A percentile compares a stretch with the other conserved stretches of the same genome.
Conservation (phyloP, 2,888 invertebrate species). For the Augiades crinisus region DNA sequence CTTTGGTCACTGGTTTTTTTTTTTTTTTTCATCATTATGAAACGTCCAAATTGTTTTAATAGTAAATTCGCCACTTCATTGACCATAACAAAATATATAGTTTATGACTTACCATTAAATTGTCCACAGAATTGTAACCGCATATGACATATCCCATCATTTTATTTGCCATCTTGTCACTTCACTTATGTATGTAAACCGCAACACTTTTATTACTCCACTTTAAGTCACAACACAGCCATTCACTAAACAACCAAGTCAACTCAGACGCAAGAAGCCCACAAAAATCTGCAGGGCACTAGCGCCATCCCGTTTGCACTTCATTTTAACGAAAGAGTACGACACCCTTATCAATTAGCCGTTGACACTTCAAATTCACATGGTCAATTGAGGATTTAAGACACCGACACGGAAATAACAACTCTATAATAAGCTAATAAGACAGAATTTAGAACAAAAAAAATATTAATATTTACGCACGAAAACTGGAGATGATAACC, state of each 20-base stretch:
- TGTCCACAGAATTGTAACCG: conserved; percentile 82
- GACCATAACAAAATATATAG: too few species aligned
- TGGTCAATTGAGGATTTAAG: background rate
- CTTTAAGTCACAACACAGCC: conserved; percentile 14
- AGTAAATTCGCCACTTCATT: too few species aligned
- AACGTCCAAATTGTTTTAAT: too few species aligned
- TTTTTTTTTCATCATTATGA: too few species aligned
- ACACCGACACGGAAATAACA: background rate
- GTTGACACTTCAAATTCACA: conserved; percentile 25
- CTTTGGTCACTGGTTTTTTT: too few species aligned
- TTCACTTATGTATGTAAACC: conserved; percentile 2
- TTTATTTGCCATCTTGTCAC: conserved; percentile 63
- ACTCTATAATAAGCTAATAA: conserved; percentile 12
- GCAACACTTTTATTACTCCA: conserved; percentile 19
- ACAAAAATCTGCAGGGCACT: conserved; percentile 3
- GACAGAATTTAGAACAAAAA: conserved; percentile 22
- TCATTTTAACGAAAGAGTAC: conserved; percentile 17
- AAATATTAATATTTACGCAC: too few species aligned
- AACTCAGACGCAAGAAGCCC: conserved; percentile 1
- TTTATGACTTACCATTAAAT: conserved; percentile 72
- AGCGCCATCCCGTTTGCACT: conserved; percentile 2
- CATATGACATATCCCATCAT: conserved; percentile 82
- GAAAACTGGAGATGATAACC: background rate
- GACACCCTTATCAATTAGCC: conserved; percentile 27
- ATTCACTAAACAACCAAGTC: conserved; percentile 10